These are phyloP conservation scores for Alexandromys fortis DNA, from an alignment of 2,113 vertebrate genomes.

Conservation along the genomic window DNA sequence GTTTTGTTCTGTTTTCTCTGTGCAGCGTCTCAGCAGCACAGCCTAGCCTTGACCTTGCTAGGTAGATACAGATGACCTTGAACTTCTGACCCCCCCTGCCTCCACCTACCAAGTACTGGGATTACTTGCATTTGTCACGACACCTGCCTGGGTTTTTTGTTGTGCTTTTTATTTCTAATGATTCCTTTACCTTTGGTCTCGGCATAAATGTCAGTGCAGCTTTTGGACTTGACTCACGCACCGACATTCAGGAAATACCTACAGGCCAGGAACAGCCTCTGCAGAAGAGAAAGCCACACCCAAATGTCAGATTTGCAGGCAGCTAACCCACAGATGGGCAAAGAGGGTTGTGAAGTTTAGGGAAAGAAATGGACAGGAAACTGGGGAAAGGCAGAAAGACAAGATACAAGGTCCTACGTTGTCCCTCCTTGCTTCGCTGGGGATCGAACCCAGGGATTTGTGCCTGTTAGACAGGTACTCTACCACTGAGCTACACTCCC, in stretches of 20 bases:
- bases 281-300: not conserved
- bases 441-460: not conserved
- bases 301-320: not conserved
- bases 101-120: too few relatives aligned
- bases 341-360: not conserved
- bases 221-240: not conserved
- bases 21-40: not conserved
- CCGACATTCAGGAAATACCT: too few relatives aligned
- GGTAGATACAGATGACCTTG: not conserved
- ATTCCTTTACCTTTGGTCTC: not conserved
- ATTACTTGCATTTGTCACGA: not conserved
- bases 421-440: not conserved
- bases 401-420: not conserved
- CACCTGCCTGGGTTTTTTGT: not conserved
- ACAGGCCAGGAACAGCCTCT: not conserved
- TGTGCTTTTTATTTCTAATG: not conserved
- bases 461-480: too few relatives aligned
- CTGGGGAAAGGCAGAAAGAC: not conserved
- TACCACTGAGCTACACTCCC: not conserved
- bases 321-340: not conserved
- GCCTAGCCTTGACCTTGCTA: not conserved
- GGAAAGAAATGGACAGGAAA: not conserved
- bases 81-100: not conserved
- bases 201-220: not conserved
- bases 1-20: not conserved